Evolutionary conservation across 1,140 invertebrate species (phyloP), one percentile per base, ranked within the genome.

Genomic region (Ladona fulva): DNA sequence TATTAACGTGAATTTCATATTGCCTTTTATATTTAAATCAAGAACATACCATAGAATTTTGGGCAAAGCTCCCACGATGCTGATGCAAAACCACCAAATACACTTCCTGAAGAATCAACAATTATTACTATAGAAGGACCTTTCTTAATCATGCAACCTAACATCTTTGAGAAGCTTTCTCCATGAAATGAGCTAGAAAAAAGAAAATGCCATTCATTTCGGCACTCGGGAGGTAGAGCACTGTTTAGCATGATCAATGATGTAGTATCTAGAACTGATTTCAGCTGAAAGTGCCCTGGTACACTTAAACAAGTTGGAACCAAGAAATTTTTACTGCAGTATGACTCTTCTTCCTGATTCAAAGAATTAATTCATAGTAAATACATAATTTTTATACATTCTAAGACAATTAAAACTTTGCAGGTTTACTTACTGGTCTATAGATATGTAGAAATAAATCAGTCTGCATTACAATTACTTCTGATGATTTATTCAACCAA

Each of bases 21-120:
- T n/a, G n/a, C n/a, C n/a, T n/a, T n/a, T n/a, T n/a, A n/a, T n/a
- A n/a, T n/a, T n/a, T n/a, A n/a, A 37, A 37, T 5, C 8, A 37
- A 19, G 12, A 3, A 29, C 76, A 78, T 74, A 85, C 89, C 89
- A 80, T 86, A 87, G 83, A 92, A 95, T 80, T 91, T 91, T 11
- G 94, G 90, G 59, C 90, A 88, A 1, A 92, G 80, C 1, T 86
- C 82, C 94, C 95, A 97, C 78, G 89, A 89, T 42, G 89, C 87
- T 0, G 93, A 89, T 0, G 94, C 93, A 87, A 93, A 97, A 44
- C 93, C 95, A 14, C 95, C 96, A 86, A 97, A 97, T 6, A 95
- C 90, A 82, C 94, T 89, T n/a, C 93, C 93, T 81, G 91, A 89
- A 75, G 88, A 89, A 82, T 97, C 94, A 83, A 93, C 92, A 0